Evolutionary conservation across 2,797 vertebrate genomes (phyloP).

Genomic region (Ciconia nigra): DNA sequence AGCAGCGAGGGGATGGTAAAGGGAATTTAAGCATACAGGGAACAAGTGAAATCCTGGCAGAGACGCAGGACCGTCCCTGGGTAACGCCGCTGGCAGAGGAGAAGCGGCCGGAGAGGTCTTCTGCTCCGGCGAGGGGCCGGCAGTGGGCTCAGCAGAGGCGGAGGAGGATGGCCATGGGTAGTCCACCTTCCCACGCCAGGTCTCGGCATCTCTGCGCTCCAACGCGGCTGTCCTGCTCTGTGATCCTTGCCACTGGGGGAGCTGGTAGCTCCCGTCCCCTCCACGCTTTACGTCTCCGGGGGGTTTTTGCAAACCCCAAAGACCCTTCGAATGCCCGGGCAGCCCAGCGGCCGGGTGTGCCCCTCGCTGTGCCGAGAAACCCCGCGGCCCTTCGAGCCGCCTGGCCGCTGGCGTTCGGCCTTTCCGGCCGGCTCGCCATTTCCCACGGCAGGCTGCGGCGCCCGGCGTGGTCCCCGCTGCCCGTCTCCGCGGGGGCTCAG

Average conservation of each 20-base stretch:
- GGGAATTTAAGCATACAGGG: neutral
- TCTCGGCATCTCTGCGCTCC: rapidly evolving
- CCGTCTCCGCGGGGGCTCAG: neutral
- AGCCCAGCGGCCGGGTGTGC: rapidly evolving
- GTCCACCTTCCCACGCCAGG: neutral
- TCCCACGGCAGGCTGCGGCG: neutral
- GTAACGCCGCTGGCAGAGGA: rapidly evolving
- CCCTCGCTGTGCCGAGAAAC: neutral
- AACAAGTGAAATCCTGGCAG: neutral
- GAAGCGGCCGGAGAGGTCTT: neutral
- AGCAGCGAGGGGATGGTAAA: neutral
- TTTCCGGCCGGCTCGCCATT: neutral
- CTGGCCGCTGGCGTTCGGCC: rapidly evolving
- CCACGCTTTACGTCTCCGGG: rapidly evolving
- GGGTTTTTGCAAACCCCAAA: neutral
- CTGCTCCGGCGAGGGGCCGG: neutral
- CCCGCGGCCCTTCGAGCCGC: rapidly evolving
- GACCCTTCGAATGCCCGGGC: neutral
- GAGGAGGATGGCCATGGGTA: neutral
- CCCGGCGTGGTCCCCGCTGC: neutral
- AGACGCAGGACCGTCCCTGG: neutral
- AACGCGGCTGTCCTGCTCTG: neutral
- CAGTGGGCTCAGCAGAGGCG: neutral
- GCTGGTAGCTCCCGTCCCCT: neutral
- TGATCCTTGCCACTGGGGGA: neutral